A percentile compares a stretch with the other conserved stretches of the same genome.
Conservation (phyloP, 2,888 invertebrate species). For the Mesodorylaimus sp. region DNA sequence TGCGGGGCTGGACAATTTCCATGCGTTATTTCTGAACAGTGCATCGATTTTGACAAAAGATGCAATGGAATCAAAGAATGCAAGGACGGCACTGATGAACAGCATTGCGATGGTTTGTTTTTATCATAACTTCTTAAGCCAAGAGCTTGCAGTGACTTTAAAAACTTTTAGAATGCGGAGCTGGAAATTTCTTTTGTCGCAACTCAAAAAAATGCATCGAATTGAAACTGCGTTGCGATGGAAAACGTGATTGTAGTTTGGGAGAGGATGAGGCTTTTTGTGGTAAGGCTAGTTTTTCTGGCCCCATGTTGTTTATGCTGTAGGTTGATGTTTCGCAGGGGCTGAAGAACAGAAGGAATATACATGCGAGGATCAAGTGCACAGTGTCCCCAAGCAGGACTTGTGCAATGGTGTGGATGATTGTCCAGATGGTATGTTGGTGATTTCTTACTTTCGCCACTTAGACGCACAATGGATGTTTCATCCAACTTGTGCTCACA, state of each 20-base stretch:
- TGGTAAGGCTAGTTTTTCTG: conserved; percentile 6
- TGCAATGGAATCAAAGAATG: conserved; percentile 28
- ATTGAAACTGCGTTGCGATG: conserved; percentile 24
- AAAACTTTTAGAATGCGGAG: conserved; percentile 19
- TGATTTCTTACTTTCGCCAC: too few relatives aligned
- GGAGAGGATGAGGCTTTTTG: conserved; percentile 27
- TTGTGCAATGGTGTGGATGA: conserved; percentile 23
- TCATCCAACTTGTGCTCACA: too few relatives aligned
- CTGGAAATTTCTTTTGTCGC: conserved; percentile 22
- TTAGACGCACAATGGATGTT: too few relatives aligned
- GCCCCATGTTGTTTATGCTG: too few relatives aligned
- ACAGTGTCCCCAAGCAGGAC: conserved; percentile 15
- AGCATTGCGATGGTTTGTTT: conserved; percentile 20
- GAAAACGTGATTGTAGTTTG: conserved; percentile 22
- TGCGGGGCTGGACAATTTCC: conserved; percentile 24
- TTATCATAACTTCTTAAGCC: neutral
- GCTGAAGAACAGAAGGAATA: conserved; percentile 13
- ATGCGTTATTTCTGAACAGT: conserved; percentile 22
- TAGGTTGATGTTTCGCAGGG: too few relatives aligned
- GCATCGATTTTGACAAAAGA: conserved; percentile 21
- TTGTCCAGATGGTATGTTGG: conserved; percentile 25
- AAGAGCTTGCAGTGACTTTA: neutral
- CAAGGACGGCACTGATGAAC: conserved; percentile 26
- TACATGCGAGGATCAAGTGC: conserved; percentile 19
- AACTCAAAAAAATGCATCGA: conserved; percentile 24